Base-by-base conservation (phyloP, 2,113 vertebrate genomes). In the Rhea americana region DNA sequence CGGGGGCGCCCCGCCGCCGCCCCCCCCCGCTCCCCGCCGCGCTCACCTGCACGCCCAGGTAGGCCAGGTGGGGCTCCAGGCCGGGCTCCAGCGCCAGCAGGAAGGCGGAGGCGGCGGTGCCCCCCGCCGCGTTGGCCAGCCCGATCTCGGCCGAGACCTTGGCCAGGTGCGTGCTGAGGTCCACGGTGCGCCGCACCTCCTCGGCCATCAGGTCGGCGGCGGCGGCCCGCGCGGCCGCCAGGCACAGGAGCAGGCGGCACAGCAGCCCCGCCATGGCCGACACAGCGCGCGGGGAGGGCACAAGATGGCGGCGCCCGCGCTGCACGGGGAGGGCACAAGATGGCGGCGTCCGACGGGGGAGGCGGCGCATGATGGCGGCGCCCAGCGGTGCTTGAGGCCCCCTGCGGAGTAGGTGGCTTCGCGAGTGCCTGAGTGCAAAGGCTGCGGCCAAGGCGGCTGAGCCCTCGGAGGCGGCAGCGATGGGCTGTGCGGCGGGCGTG, bases 131-230 rank as follows among this genome's bases (percentile, higher is more conserved):
- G 83, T 99, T 99, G 50, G 96, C 97, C 72, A 99, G 93, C 50
- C 97, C 98, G 45, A 99, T 97, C 91, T 99, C 99, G 25, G 98
- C 96, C 55, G 98, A 99, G 82, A 99, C 98, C 91, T 99, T 99
- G 55, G 99, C 99, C 78, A 99, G 96, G 95, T 99, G 99, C 37
- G 98, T 98, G 96, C 98, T 97, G 85, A 99, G 97, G 78, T 99
- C 99, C 95, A 99, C 97, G 5, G 98, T 98, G 85, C 99, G 98
- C 96, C 98, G 98, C 89, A 98, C 99, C 7, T 99, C 99, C 67
- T 99, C 99, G 87, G 99, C 99, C 39, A 99, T 93, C 71, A 98
- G 94, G 24, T 97, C 97, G 55, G 94, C 50, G 19, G 87, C 59
- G 13, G 48, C 19, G 59, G 94, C 25, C 13, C 94, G 43, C 47